phyloP scores from a whole-genome alignment of 2,113 vertebrate genomes.

The Rutilus rutilus region DNA sequence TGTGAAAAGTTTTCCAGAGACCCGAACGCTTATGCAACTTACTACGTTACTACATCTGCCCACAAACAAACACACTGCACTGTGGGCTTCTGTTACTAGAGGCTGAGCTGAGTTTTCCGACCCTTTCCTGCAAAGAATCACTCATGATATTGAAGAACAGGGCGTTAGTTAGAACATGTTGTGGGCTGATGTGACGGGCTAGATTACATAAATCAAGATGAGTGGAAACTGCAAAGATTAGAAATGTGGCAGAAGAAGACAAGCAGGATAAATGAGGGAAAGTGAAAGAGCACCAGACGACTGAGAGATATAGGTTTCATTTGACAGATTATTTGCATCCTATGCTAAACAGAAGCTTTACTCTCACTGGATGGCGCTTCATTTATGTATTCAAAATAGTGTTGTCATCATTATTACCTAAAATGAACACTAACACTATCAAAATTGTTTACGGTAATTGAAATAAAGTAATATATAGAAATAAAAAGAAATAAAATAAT shows the following conservation, averaged over 20 bases:
- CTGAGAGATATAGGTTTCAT: too few relatives aligned
- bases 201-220: not conserved
- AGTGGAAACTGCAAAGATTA: not conserved
- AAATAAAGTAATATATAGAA: too few relatives aligned
- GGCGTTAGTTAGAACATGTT: not conserved
- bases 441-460: too few relatives aligned
- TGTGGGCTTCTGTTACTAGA: not conserved
- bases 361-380: too few relatives aligned
- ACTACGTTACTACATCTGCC: not conserved
- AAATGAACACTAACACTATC: too few relatives aligned
- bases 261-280: not conserved
- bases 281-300: not conserved
- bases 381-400: too few relatives aligned
- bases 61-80: not conserved
- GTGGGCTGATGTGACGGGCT: not conserved
- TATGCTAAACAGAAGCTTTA: too few relatives aligned
- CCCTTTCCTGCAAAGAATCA: not conserved
- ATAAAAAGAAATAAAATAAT: too few relatives aligned
- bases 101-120: not conserved
- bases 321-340: too few relatives aligned
- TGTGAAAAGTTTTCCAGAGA: conserved; percentile 10
- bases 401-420: too few relatives aligned
- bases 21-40: not conserved
- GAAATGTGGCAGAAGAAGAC: not conserved
- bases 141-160: not conserved